Conservation (phyloP, 2,797 vertebrate genomes). For the Malurus splendens region DNA sequence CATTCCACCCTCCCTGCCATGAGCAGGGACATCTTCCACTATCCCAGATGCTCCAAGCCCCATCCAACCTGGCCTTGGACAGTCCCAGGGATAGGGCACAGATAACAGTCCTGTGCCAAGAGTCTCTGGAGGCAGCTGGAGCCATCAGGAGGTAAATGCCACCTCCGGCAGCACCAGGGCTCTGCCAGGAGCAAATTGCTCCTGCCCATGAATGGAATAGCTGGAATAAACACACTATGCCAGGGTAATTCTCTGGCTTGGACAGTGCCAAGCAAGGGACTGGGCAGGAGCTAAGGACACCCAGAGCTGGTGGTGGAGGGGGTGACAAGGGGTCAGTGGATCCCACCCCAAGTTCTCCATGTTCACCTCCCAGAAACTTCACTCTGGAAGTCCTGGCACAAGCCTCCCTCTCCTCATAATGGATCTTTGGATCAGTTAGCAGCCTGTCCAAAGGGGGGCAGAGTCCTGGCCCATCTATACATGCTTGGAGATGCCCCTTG, state of each 20-base stretch:
- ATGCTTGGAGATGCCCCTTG: not conserved
- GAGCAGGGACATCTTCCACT: not conserved
- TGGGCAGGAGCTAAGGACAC: rapidly evolving
- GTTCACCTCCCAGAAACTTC: not conserved
- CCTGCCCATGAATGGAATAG: not conserved
- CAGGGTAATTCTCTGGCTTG: rapidly evolving
- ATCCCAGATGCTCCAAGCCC: not conserved
- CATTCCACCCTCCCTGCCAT: not conserved
- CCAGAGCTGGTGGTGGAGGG: not conserved
- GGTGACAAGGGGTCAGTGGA: not conserved
- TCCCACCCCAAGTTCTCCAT: not conserved
- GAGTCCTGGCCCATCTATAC: not conserved
- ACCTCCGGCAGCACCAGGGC: not conserved
- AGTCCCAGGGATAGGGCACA: not conserved
- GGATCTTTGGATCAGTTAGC: not conserved
- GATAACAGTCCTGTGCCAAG: not conserved
- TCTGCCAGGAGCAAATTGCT: not conserved
- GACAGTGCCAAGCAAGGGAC: not conserved
- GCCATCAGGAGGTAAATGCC: not conserved
- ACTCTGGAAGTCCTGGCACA: not conserved
- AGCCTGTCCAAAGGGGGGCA: not conserved
- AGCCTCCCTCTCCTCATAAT: not conserved
- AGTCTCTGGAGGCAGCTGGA: not conserved
- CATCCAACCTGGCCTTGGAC: rapidly evolving
- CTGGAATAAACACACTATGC: not conserved